These are phyloP conservation scores for Rhombomys opimus DNA, from an alignment of 2,113 vertebrate genomes.

Conservation along the genomic window DNA sequence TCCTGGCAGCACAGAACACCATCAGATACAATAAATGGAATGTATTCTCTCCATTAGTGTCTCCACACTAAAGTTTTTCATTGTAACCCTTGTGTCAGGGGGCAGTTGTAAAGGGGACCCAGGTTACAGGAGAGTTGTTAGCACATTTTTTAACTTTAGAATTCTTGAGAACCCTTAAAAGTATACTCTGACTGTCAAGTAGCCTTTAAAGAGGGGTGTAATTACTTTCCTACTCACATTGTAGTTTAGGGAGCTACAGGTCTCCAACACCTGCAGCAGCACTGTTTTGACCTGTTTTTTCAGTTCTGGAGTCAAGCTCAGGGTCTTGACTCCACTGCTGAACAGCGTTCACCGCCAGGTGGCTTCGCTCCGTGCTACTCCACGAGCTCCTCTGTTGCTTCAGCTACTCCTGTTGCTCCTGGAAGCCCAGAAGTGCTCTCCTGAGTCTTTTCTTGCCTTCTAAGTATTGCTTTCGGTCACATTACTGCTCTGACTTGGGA, in stretches of 20 bases:
- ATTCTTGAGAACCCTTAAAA: neutral
- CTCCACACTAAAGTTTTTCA: neutral
- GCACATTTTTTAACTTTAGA: neutral
- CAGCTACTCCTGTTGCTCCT: no score
- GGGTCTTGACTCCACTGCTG: no score
- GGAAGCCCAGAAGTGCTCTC: neutral
- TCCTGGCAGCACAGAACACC: no score
- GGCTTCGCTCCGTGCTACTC: neutral
- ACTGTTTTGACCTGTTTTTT: neutral
- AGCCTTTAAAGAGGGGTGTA: constrained; percentile 47
- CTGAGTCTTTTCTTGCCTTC: no score
- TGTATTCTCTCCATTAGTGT: neutral
- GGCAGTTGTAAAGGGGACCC: neutral
- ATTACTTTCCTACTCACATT: neutral
- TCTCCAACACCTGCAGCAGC: neutral
- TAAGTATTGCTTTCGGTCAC: neutral
- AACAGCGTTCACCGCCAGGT: no score
- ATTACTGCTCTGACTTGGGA: neutral
- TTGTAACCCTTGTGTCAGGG: neutral
- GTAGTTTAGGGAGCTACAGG: neutral
- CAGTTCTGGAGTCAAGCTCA: neutral
- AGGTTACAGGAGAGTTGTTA: neutral
- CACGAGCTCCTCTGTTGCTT: neutral
- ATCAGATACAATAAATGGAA: neutral
- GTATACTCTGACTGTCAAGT: constrained; percentile 10